phyloP scores from a whole-genome alignment of 2,113 vertebrate species.

The Megalops atlanticus region DNA sequence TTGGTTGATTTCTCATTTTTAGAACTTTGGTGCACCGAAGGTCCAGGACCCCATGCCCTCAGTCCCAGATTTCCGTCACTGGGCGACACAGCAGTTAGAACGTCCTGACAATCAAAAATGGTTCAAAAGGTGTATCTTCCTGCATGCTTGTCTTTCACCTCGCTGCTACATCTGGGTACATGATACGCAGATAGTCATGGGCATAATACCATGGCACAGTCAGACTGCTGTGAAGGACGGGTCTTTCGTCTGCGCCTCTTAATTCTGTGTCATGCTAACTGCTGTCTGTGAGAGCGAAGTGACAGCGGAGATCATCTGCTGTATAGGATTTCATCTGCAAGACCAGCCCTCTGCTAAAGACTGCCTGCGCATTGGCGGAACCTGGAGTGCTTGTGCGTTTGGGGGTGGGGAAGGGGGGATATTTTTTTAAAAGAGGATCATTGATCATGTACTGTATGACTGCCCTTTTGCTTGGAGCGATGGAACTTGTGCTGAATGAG shows the following conservation, averaged over 20 bases:
- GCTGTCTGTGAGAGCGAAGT: not conserved
- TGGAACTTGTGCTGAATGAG: constrained; percentile 47
- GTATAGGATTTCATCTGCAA: not conserved
- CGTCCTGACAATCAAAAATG: not conserved
- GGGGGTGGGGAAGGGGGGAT: constrained; percentile 15
- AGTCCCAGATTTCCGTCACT: not conserved
- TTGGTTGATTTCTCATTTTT: not conserved
- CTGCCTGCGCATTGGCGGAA: constrained; percentile 34
- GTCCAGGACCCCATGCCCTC: not conserved
- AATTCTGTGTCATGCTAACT: not conserved
- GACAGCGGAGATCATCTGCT: not conserved
- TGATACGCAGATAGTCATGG: not conserved
- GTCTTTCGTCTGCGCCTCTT: not conserved
- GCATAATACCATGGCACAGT: not conserved
- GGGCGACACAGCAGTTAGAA: not conserved
- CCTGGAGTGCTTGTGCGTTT: constrained; percentile 25
- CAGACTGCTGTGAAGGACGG: not conserved
- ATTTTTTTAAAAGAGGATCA: constrained; percentile 56
- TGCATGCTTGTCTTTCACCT: not conserved
- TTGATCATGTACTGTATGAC: constrained; percentile 44
- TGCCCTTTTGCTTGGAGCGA: constrained; percentile 42
- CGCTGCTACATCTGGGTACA: not conserved
- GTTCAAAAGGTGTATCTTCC: not conserved
- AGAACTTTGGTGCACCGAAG: not conserved
- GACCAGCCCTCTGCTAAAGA: not conserved